Percentiles rank a stretch among this genome's conserved stretches.
Evolutionary conservation across 2,888 invertebrate genomes (phyloP).

Genomic region (Rhamphomyia laevipes): DNA sequence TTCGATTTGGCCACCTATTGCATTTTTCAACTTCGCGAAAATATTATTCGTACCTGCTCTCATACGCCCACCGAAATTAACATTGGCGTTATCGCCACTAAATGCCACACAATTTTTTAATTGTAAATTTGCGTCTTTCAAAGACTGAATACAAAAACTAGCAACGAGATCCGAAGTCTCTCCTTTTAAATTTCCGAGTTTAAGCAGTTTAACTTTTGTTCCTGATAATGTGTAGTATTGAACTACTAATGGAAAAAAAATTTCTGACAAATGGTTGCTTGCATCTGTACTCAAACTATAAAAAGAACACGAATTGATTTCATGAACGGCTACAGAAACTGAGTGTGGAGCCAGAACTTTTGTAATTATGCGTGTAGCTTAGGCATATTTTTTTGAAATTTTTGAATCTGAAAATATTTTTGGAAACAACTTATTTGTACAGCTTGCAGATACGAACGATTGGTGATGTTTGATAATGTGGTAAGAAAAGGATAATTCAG

Average conservation of each 20-base stretch:
- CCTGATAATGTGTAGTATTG: background rate
- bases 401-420: background rate
- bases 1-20: conserved; percentile 8
- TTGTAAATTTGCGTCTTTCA: conserved; percentile 3
- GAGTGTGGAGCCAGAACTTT: background rate
- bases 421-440: background rate
- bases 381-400: background rate
- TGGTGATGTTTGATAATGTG: background rate
- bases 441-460: background rate
- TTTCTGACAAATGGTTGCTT: background rate
- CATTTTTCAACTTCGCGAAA: conserved; percentile 9
- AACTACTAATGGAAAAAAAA: background rate
- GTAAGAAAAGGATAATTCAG: conserved; percentile 1
- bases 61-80: conserved; percentile 5
- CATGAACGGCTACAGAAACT: background rate
- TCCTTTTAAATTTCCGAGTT: background rate
- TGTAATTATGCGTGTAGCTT: background rate
- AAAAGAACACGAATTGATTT: background rate
- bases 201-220: background rate
- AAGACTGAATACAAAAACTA: conserved; percentile 4
- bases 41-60: conserved; percentile 5
- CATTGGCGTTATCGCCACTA: conserved; percentile 9
- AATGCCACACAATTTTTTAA: conserved; percentile 8
- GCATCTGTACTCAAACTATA: background rate
- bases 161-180: background rate